Base-by-base conservation (phyloP, 92 coral and sea anemone species). In the Palythoa heliodiscus region DNA sequence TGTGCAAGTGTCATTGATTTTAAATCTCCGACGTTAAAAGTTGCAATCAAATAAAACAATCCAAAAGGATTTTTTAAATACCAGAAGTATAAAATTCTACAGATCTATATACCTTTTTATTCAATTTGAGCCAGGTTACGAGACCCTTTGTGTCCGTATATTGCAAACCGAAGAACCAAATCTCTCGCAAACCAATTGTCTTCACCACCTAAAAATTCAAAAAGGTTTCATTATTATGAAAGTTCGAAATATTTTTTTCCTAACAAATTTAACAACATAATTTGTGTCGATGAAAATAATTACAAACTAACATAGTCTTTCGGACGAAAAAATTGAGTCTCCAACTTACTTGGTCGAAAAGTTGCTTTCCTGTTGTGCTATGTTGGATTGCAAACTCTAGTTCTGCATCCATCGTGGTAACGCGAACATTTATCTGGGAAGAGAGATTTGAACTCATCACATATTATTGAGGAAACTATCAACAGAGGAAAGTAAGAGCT, bases 321-420 rank as follows among this genome's bases (percentile, higher is more conserved):
- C 64, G 50, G 10, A 63, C n/a, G 8, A 63, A 43, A 10, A 24
- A 15, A 47, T 19, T 9, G 24, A 39, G 53, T 47, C n/a, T 5
- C n/a, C n/a, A 58, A 35, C 64, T 66, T 73, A 94, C 99, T 95
- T 97, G 99, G 66, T 97, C 99, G 70, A 94, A 97, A 1, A 97
- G 94, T 71, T 92, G 98, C 53, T 97, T 97, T 52, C 99, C 99
- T n/a, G 98, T 97, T 6, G 99, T 97, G 88, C 90, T 97, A 11
- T 93, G 91, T 69, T 97, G 99, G 78, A 97, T 97, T 11, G 99
- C 99, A 82, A 97, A 94, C 82, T 97, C 99, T 52, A 97, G 55
- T 76, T 95, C 98, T 0, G 99, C 99, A 69, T 97, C 99, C 97
- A 93, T 92, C 0, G 99, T 95, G 1, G 95, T 94, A 38, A 97